Percentiles rank a stretch among this genome's conserved stretches.
phyloP scores from a whole-genome alignment of 2,888 invertebrate species.

The Neocrepidodera transversa region DNA sequence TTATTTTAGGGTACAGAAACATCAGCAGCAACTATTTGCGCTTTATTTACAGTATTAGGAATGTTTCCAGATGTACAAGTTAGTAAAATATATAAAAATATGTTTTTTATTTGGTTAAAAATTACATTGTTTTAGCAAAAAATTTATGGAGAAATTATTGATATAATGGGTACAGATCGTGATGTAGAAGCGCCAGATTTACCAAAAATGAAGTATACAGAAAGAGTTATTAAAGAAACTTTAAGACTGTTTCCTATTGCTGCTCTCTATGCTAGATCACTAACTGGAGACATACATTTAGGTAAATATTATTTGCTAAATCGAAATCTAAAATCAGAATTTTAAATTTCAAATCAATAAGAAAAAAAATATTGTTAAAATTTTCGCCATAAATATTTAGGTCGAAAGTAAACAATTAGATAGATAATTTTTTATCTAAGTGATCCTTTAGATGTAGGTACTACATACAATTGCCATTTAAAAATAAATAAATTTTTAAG shows the following conservation, averaged over 20 bases:
- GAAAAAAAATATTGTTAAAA: too few relatives aligned
- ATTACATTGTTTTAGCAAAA: constrained; percentile 35
- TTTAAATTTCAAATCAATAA: neutral
- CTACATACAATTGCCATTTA: too few relatives aligned
- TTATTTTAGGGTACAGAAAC: constrained; percentile 45
- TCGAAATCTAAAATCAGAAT: too few relatives aligned
- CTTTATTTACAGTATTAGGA: constrained; percentile 46
- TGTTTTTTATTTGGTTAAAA: neutral
- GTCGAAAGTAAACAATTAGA: too few relatives aligned
- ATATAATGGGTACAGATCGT: constrained; percentile 34
- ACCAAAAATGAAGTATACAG: constrained; percentile 40
- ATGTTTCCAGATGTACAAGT: constrained; percentile 35
- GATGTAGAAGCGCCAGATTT: constrained; percentile 34
- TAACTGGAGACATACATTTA: constrained; percentile 38
- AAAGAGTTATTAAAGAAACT: constrained; percentile 46
- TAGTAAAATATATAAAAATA: neutral
- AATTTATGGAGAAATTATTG: constrained; percentile 41
- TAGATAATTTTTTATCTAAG: too few relatives aligned
- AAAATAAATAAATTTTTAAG: too few relatives aligned
- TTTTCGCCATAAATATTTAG: too few relatives aligned
- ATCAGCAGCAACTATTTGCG: constrained; percentile 47
- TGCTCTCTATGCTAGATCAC: constrained; percentile 29
- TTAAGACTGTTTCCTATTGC: constrained; percentile 45
- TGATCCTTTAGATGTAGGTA: too few relatives aligned
- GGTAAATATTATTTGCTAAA: constrained; percentile 26